These are phyloP conservation scores for Agapetus fuscipes DNA, from an alignment of 2,888 invertebrate genomes.

Conservation along the genomic window DNA sequence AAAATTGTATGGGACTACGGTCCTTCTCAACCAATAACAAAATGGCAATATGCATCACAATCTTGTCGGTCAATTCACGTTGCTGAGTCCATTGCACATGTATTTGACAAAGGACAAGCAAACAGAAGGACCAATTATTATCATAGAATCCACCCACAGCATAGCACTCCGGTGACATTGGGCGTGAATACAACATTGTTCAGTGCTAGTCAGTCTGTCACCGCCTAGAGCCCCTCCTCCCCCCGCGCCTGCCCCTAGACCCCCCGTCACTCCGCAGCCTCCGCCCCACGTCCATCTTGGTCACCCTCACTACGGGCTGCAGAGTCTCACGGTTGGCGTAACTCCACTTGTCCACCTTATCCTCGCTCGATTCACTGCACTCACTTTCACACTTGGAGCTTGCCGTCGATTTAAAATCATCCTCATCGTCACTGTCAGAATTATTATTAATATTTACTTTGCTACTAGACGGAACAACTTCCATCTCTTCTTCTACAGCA, in stretches of 20 bases:
- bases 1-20: too few species aligned
- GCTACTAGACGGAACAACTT: background rate
- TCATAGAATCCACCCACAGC: too few species aligned
- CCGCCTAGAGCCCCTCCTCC: too few species aligned
- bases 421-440: slow-evolving; percentile 14
- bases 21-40: too few species aligned
- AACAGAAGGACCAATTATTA: too few species aligned
- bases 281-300: slow-evolving; percentile 43
- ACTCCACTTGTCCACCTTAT: background rate
- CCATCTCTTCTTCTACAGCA: slow-evolving; percentile 25
- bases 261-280: slow-evolving; percentile 1
- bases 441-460: slow-evolving; percentile 25
- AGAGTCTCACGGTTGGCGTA: slow-evolving; percentile 30
- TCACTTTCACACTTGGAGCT: slow-evolving; percentile 26
- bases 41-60: too few species aligned
- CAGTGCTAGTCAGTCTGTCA: background rate
- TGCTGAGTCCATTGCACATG: too few species aligned
- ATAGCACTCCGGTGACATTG: too few species aligned
- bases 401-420: slow-evolving; percentile 8
- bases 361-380: slow-evolving; percentile 23
- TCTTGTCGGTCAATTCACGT: too few species aligned
- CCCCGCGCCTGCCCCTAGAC: too few species aligned
- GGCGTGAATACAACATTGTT: too few species aligned
- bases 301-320: slow-evolving; percentile 58
- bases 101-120: too few species aligned